phyloP scores from a whole-genome alignment of 2,113 vertebrate genomes.

The Hemicordylus capensis region DNA sequence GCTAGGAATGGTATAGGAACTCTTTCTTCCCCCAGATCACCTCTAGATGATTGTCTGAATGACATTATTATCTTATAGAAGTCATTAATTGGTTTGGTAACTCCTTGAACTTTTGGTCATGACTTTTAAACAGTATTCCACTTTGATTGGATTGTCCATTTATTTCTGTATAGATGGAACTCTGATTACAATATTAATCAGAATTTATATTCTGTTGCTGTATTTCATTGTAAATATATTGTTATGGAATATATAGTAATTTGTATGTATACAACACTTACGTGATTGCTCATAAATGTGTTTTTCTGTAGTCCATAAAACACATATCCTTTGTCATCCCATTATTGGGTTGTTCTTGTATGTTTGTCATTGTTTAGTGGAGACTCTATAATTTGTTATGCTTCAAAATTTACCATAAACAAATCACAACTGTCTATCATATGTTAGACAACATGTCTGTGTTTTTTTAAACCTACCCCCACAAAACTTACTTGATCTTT shows the following conservation, averaged over 20 bases:
- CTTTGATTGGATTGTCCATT: no score
- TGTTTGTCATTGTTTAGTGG: neutral
- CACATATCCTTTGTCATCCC: neutral
- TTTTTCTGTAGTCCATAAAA: neutral
- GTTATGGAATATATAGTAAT: neutral
- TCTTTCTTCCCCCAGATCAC: no score
- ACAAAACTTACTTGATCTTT: no score
- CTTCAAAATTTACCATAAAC: no score
- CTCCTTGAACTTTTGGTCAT: neutral
- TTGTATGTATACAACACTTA: neutral
- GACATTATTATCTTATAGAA: neutral
- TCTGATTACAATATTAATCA: no score
- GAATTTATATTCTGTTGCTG: neutral
- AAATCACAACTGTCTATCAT: no score
- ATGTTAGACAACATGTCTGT: no score
- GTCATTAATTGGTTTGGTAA: neutral
- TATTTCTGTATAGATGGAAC: no score
- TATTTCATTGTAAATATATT: neutral
- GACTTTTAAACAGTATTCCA: neutral
- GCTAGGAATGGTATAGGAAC: no score
- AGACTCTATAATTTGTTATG: no score
- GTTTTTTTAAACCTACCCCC: no score
- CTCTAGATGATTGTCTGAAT: neutral
- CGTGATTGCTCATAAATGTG: neutral
- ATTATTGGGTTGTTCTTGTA: neutral